Base-by-base conservation (phyloP, 1,140 invertebrate species). In the Drosophila seguyi region DNA sequence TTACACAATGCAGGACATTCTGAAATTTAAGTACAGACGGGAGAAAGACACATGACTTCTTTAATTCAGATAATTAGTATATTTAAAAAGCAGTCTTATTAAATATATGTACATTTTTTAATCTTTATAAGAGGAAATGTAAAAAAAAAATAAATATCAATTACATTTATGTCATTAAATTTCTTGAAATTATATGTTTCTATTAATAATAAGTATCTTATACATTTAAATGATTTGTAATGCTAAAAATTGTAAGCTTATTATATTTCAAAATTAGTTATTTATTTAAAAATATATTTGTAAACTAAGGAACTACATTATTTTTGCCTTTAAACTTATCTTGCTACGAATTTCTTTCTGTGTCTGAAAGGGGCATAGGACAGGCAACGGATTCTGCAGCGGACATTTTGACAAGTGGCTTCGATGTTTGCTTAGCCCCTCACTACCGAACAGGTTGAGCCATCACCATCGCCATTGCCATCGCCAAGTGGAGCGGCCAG, bases 361-460 rank as follows among this genome's bases (percentile, higher is more conserved):
- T 66, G 60, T 66, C 14, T 41, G 0, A 8, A 8, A 13, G 25
- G 31, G n/a, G 18, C 20, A 18, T 8, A 16, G 56, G 20, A 41
- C 29, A 65, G 27, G 2, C 11, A 7, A 31, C 11, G 27, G 39
- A 67, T 29, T 48, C 44, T 63, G 48, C 39, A 47, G 11, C 63
- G 63, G 76, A 52, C 62, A 88, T 73, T 65, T 83, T 74, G 84
- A 80, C 84, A 87, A 87, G 84, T 88, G 85, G 60, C 73, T 80
- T 59, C 45, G 75, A 88, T 87, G 79, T 83, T 79, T 79, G 76
- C 36, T 50, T 61, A 60, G 53, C 29, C 22, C 38, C 67, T 57
- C 53, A 58, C 27, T 38, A 25, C 47, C 38, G 44, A 47, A 72
- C 68, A 71, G 68, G 68, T 72, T 58, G 27, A 72, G 36, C 66